Evolutionary conservation across 2,797 vertebrate genomes (phyloP), one percentile per base, ranked within the genome.

Genomic region (Characodon lateralis): DNA sequence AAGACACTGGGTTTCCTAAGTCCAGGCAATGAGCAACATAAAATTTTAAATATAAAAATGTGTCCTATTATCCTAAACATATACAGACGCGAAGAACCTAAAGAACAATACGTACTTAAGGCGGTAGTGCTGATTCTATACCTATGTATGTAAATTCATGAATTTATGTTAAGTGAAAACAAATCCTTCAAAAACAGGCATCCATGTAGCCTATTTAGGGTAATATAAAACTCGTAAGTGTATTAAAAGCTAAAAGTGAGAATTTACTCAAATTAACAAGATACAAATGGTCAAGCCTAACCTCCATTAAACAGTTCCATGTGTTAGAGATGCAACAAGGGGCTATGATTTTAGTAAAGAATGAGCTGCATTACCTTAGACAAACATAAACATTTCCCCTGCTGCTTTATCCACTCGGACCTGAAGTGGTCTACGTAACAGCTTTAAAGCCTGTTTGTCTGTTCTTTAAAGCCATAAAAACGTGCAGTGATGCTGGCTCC

Each of bases 401-500:
- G 71, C 39, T 83, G 72, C 73, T 72, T 72, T 46, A 65, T 69
- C 20, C 79, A 76, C 80, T 61, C n/a, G 77, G 72, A 16, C 41
- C 59, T 61, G 14, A 51, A 59, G 41, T 85, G 69, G 51, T 78
- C 13, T 9, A 81, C 73, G 56, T 26, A 81, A 74, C 9, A 76
- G 24, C 31, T 78, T 50, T 41, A 83, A 6, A 43, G 46, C 72
- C 65, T 55, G 78, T 26, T 26, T 71, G 78, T 72, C 20, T 86
- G 41, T 48, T 61, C 39, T 80, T 50, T 66, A 78, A 83, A 78
- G 7, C 83, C 68, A 77, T 80, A 50, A 63, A 71, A 53, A 81
- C 80, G 74, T 80, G 88, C 88, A 71, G 83, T 39, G 84, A 83
- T 28, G 76, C 59, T 59, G 84, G 72, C 71, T 83, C 86, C 86